Evolutionary conservation across 2,797 vertebrate species (phyloP).

Genomic region (Gastrophryne carolinensis): DNA sequence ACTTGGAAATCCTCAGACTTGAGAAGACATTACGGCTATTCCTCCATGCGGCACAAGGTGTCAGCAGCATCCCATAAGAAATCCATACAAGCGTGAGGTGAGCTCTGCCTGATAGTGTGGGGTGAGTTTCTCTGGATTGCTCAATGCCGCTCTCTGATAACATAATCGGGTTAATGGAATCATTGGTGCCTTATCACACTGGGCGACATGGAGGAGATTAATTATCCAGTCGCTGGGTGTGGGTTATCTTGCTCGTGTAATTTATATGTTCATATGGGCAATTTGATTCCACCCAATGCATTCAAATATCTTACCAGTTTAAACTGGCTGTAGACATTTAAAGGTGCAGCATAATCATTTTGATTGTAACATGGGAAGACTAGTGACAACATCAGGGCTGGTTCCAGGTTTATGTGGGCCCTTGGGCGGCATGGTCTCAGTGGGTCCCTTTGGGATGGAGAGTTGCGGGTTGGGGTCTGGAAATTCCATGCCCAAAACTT

Average conservation of each 20-base stretch:
- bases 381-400: too few relatives aligned
- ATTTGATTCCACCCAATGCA: background rate
- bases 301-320: too few relatives aligned
- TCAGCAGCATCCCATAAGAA: background rate
- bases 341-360: too few relatives aligned
- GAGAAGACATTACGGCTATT: too few relatives aligned
- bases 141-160: background rate
- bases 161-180: background rate
- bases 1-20: too few relatives aligned
- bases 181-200: background rate
- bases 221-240: background rate
- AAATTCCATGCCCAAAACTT: too few relatives aligned
- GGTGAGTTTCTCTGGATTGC: background rate
- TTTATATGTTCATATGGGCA: background rate
- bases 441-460: too few relatives aligned
- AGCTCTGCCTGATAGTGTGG: background rate
- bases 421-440: too few relatives aligned
- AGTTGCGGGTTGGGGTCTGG: too few relatives aligned
- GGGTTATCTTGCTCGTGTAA: background rate
- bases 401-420: too few relatives aligned
- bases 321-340: too few relatives aligned
- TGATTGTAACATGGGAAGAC: too few relatives aligned
- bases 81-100: background rate
- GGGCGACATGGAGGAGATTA: background rate
- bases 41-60: slow-evolving; percentile 18